Conservation (phyloP, 1,140 invertebrate species). For the Zaprionus tsacasi region DNA sequence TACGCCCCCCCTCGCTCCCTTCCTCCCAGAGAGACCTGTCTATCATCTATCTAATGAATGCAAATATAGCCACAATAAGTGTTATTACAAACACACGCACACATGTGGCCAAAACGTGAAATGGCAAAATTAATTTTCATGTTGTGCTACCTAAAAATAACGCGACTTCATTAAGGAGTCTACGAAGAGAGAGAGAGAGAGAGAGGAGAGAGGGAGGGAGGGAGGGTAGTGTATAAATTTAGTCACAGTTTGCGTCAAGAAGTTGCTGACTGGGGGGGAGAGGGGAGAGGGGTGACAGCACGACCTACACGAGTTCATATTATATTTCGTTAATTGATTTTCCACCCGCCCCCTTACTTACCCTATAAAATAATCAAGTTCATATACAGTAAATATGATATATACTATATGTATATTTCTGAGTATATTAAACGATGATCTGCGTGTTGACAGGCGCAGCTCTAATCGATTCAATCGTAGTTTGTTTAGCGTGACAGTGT, state of each 20-base stretch:
- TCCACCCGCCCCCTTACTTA: neutral
- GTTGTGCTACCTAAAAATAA: slow-evolving; percentile 49
- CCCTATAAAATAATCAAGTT: neutral
- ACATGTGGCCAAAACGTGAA: slow-evolving; percentile 25
- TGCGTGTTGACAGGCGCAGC: neutral
- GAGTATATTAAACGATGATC: neutral
- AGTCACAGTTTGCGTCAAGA: slow-evolving; percentile 12
- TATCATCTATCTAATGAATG: slow-evolving; percentile 51
- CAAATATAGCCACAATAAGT: slow-evolving; percentile 52
- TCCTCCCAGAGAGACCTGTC: slow-evolving; percentile 7
- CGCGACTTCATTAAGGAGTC: slow-evolving; percentile 42
- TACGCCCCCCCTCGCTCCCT: neutral
- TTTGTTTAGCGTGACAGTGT: neutral
- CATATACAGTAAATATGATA: neutral
- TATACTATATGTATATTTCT: neutral
- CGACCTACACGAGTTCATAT: slow-evolving; percentile 5
- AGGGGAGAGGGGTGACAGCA: too few species aligned
- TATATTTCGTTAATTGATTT: slow-evolving; percentile 32
- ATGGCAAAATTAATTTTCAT: slow-evolving; percentile 50
- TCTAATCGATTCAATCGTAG: neutral
- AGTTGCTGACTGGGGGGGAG: neutral
- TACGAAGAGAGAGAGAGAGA: slow-evolving; percentile 10
- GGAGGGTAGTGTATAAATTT: slow-evolving; percentile 24
- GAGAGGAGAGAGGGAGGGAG: neutral
- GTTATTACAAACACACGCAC: slow-evolving; percentile 38